Conservation (phyloP, 2,113 vertebrate genomes). For the Rhadina sibilatrix region DNA sequence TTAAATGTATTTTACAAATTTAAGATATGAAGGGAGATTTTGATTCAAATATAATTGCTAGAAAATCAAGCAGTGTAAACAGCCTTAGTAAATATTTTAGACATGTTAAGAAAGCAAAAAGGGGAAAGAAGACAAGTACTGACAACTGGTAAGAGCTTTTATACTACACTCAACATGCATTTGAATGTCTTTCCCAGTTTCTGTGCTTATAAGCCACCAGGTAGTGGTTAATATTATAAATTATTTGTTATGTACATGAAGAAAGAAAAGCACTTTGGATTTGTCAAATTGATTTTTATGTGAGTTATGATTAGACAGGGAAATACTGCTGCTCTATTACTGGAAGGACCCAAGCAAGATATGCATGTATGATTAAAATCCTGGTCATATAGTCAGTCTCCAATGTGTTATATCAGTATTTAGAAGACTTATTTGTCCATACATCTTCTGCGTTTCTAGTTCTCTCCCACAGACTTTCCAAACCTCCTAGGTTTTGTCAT, state of each 20-base stretch:
- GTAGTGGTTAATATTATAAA: neutral
- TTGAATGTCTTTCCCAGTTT: neutral
- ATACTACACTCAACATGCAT: neutral
- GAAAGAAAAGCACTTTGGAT: neutral
- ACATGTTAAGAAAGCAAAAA: neutral
- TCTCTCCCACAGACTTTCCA: slow-evolving; percentile 25
- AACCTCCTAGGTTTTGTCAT: slow-evolving; percentile 29
- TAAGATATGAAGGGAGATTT: neutral
- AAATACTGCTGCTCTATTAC: slow-evolving; percentile 30
- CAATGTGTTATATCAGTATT: slow-evolving; percentile 1
- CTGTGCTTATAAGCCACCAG: neutral
- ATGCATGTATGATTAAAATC: slow-evolving; percentile 58
- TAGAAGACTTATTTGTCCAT: slow-evolving; percentile 43
- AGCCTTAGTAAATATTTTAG: slow-evolving; percentile 2
- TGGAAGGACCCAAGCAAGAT: neutral
- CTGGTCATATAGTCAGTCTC: neutral
- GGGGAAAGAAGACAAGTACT: neutral
- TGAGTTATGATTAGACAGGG: slow-evolving; percentile 38
- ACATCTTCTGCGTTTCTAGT: slow-evolving; percentile 37
- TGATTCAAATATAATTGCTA: neutral
- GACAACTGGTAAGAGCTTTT: neutral
- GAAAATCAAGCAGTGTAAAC: neutral
- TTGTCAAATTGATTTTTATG: slow-evolving; percentile 37
- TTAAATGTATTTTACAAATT: neutral
- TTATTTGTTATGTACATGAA: neutral